Conservation (phyloP, 2,888 invertebrate species). For the Phytoseiulus persimilis region DNA sequence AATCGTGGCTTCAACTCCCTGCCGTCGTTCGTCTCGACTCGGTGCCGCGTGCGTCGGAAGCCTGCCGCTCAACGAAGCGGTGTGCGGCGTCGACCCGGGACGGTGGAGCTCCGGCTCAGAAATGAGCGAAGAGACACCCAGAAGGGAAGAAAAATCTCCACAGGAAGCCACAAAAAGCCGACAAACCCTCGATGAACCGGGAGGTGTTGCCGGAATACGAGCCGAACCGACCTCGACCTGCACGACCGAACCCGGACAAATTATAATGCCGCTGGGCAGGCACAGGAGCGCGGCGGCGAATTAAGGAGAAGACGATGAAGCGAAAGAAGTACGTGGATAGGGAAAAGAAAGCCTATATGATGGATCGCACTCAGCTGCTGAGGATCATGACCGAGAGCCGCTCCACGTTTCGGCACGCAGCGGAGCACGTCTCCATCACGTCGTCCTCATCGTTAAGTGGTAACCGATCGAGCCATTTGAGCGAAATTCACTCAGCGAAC, state of each 20-base stretch:
- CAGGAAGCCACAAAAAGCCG: not conserved
- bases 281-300: not conserved
- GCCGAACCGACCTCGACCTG: too few relatives aligned
- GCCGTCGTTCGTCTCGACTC: too few relatives aligned
- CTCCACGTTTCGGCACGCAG: not conserved
- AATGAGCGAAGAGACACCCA: not conserved
- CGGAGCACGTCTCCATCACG: not conserved
- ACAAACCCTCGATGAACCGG: not conserved
- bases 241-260: too few relatives aligned
- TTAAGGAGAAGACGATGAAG: not conserved
- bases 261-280: not conserved
- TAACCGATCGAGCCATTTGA: not conserved
- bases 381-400: not conserved
- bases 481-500: too few relatives aligned
- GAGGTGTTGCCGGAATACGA: not conserved
- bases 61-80: too few relatives aligned
- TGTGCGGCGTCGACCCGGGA: too few relatives aligned
- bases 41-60: too few relatives aligned
- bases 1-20: too few relatives aligned
- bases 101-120: too few relatives aligned
- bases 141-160: not conserved
- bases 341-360: not conserved
- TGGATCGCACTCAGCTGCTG: not conserved
- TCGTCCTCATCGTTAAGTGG: not conserved
- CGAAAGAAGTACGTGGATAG: not conserved